phyloP scores from a whole-genome alignment of 1,140 invertebrate species.

The Drosophila subobscura region DNA sequence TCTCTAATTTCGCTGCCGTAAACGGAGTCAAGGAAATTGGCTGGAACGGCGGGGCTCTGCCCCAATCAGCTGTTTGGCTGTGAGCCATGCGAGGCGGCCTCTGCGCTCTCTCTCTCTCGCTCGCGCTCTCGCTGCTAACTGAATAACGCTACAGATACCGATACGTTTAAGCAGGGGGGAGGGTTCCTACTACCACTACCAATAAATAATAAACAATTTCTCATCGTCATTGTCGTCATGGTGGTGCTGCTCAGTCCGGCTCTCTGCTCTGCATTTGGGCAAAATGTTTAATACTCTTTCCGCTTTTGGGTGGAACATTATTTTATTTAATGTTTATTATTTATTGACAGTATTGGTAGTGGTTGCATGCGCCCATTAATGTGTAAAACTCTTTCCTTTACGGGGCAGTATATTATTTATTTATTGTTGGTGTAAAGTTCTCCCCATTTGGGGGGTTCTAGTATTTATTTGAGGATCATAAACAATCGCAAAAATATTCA shows the following conservation, averaged over 20 bases:
- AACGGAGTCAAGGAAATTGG: not conserved
- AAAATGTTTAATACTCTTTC: conserved; percentile 4
- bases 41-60: not conserved
- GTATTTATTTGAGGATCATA: too few species aligned
- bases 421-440: too few species aligned
- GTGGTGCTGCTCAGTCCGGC: too few species aligned
- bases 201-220: conserved; percentile 14
- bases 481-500: too few species aligned
- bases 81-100: conserved; percentile 10
- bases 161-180: too few species aligned
- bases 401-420: not conserved
- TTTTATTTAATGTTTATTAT: too few species aligned
- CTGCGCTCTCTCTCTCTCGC: too few species aligned
- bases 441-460: too few species aligned
- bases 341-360: too few species aligned
- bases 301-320: too few species aligned
- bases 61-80: conserved; percentile 46
- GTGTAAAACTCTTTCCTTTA: not conserved
- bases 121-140: conserved; percentile 1
- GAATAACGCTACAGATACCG: not conserved
- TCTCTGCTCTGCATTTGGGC: not conserved
- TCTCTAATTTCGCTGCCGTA: conserved; percentile 6
- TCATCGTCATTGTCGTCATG: conserved; percentile 22
- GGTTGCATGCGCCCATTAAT: not conserved
- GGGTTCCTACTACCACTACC: not conserved